A percentile compares a stretch with the other conserved stretches of the same genome.
Conservation (phyloP, 1,140 invertebrate genomes). For the Sesamia nonagrioides region DNA sequence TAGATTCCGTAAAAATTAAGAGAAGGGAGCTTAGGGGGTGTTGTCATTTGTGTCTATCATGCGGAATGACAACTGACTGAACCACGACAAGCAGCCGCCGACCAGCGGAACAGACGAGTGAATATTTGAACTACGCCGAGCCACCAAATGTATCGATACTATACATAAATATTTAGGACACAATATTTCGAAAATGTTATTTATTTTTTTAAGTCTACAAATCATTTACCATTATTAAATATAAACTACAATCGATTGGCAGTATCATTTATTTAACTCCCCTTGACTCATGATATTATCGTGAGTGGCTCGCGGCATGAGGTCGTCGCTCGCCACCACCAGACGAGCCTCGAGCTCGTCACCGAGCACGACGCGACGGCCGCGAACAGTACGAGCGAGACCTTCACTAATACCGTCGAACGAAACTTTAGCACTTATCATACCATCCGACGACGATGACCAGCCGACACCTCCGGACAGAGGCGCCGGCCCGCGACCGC, state of each 20-base stretch:
- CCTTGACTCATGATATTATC: slow-evolving; percentile 72
- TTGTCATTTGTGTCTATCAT: too few species aligned
- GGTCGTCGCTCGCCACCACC: background rate
- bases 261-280: slow-evolving; percentile 79
- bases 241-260: slow-evolving; percentile 86
- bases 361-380: slow-evolving; percentile 11
- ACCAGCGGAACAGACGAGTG: slow-evolving; percentile 4
- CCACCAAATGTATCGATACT: slow-evolving; percentile 76
- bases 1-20: too few species aligned
- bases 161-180: slow-evolving; percentile 85
- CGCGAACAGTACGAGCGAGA: slow-evolving; percentile 2
- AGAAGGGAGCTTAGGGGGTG: too few species aligned
- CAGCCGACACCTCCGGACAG: background rate
- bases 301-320: slow-evolving; percentile 52
- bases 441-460: slow-evolving; percentile 15
- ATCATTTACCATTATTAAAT: slow-evolving; percentile 81
- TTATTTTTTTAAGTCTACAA: slow-evolving; percentile 79
- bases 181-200: slow-evolving; percentile 81
- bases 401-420: slow-evolving; percentile 36
- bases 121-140: slow-evolving; percentile 56
- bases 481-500: slow-evolving; percentile 2
- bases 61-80: background rate
- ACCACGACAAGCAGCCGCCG: background rate
- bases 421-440: slow-evolving; percentile 48
- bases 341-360: background rate